phyloP scores from a whole-genome alignment of 2,113 vertebrate species.

The Oryzias javanicus region DNA sequence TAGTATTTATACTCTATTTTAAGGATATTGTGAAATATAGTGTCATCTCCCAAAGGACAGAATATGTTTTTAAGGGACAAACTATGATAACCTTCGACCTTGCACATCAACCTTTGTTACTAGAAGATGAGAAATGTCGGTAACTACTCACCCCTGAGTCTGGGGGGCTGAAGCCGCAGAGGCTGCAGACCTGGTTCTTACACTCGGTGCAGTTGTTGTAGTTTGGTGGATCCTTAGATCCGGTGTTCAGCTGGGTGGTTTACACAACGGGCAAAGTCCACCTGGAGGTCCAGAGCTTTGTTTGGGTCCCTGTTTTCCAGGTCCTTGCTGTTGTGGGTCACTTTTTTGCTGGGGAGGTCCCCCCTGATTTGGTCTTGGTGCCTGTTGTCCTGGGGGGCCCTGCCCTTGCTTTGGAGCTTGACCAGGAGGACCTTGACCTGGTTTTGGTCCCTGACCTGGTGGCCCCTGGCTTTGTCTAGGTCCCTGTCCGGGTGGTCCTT shows the following conservation, averaged over 20 bases:
- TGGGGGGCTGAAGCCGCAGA: conserved; percentile 95
- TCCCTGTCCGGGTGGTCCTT: conserved; percentile 40
- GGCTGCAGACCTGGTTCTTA: conserved; percentile 90
- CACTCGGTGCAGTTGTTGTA: conserved; percentile 93
- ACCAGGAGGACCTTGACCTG: conserved; percentile 52
- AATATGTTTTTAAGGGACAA: neutral
- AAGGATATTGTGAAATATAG: neutral
- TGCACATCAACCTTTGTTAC: no score
- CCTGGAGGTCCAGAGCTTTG: conserved; percentile 36
- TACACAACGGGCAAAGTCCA: conserved; percentile 89
- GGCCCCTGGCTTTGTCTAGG: conserved; percentile 13
- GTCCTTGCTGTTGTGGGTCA: conserved; percentile 60
- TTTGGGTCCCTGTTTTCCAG: conserved; percentile 57
- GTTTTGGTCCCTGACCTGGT: conserved; percentile 64
- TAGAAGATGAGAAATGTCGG: neutral
- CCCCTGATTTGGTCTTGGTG: conserved; percentile 42
- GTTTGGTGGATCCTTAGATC: conserved; percentile 86
- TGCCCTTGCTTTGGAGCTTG: conserved; percentile 48
- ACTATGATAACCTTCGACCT: neutral
- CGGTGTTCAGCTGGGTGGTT: conserved; percentile 86
- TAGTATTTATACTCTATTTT: neutral
- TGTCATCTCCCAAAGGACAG: neutral
- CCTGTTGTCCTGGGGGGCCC: conserved; percentile 21
- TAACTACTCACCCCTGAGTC: conserved; percentile 75
- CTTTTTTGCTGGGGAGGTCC: conserved; percentile 57